phyloP scores from a whole-genome alignment of 2,797 vertebrate genomes.

The Sandelia bainsii region DNA sequence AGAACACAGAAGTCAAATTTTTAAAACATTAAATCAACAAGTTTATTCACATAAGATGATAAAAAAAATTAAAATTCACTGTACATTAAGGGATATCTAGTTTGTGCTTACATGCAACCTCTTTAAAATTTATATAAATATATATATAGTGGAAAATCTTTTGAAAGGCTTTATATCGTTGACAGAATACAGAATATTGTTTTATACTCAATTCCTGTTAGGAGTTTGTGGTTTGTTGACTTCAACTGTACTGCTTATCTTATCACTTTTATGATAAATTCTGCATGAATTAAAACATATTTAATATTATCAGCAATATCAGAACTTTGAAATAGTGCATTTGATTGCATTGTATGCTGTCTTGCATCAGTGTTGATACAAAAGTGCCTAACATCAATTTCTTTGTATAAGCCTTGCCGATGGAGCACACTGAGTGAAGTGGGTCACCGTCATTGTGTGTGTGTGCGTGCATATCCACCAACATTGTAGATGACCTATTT shows the following conservation, averaged over 20 bases:
- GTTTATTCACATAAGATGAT: background rate
- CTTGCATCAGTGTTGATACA: constrained; percentile 16
- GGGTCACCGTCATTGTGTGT: constrained; percentile 58
- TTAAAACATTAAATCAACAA: background rate
- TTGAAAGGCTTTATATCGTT: too few relatives aligned
- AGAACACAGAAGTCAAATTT: constrained; percentile 1
- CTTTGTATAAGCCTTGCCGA: constrained; percentile 51
- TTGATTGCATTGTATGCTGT: background rate
- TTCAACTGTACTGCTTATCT: background rate
- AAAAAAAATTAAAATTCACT: background rate
- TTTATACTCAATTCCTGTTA: background rate
- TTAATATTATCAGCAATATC: background rate
- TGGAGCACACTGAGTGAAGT: constrained; percentile 61
- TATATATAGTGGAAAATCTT: too few relatives aligned
- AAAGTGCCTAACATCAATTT: constrained; percentile 32
- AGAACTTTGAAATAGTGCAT: background rate
- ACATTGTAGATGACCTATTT: constrained; percentile 72
- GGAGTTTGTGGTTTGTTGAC: background rate
- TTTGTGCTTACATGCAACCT: too few relatives aligned
- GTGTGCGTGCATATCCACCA: constrained; percentile 40
- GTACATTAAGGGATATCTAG: too few relatives aligned
- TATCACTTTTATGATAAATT: background rate
- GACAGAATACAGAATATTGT: too few relatives aligned
- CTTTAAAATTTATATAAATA: too few relatives aligned
- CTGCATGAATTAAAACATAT: background rate